Evolutionary conservation across 1,140 invertebrate species (phyloP).

Genomic region (Eciton burchellii): DNA sequence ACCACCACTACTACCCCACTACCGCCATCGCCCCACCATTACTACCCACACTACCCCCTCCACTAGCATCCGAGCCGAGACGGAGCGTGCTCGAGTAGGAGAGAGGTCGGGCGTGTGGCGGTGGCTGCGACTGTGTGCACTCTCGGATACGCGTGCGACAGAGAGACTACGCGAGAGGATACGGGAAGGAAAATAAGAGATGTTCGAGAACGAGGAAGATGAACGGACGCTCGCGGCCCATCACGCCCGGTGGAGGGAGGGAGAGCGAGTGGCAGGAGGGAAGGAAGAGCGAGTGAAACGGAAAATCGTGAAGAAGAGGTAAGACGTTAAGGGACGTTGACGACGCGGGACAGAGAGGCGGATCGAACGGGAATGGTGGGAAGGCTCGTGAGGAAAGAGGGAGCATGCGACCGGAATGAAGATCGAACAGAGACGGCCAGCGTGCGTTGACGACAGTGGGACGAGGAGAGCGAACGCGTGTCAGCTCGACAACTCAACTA

Average conservation of each 20-base stretch:
- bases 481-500: conserved; percentile 86
- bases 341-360: conserved; percentile 50
- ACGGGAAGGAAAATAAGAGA: conserved; percentile 74
- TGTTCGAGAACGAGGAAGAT: conserved; percentile 76
- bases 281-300: conserved; percentile 37
- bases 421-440: conserved; percentile 24
- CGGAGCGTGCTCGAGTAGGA: conserved; percentile 60
- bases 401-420: conserved; percentile 7
- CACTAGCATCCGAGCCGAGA: conserved; percentile 47
- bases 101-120: conserved; percentile 71
- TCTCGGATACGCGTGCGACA: conserved; percentile 77
- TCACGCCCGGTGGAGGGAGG: conserved; percentile 18
- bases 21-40: conserved; percentile 1
- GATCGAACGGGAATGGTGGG: conserved; percentile 26
- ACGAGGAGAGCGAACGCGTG: conserved; percentile 82
- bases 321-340: conserved; percentile 38
- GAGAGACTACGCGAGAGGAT: conserved; percentile 66
- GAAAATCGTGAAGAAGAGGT: conserved; percentile 18
- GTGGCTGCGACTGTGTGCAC: conserved; percentile 69
- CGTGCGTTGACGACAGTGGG: conserved; percentile 7
- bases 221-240: conserved; percentile 33
- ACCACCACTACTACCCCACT: conserved; percentile 4
- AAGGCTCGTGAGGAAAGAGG: conserved; percentile 44
- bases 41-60: not conserved
- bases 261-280: conserved; percentile 37